Conservation (phyloP, 2,888 invertebrate genomes). For the Acleris literana region DNA sequence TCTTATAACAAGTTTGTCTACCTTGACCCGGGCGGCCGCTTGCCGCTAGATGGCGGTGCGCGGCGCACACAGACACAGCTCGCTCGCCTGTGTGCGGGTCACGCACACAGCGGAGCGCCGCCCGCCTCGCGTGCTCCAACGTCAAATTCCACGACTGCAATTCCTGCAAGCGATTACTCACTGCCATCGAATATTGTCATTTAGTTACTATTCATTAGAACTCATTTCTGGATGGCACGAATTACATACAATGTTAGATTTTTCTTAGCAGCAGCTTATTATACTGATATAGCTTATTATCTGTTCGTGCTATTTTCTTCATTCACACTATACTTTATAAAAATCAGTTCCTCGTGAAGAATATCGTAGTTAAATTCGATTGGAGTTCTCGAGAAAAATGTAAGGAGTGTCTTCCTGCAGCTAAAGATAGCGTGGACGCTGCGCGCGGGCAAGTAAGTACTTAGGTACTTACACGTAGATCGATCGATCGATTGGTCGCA, state of each 20-base stretch:
- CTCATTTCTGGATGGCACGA: slow-evolving; percentile 36
- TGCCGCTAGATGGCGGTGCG: slow-evolving; percentile 71
- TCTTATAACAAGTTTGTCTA: slow-evolving; percentile 74
- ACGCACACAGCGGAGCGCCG: slow-evolving; percentile 55
- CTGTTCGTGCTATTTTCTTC: no score
- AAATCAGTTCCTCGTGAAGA: no score
- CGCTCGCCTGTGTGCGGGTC: slow-evolving; percentile 38
- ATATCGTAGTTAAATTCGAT: no score
- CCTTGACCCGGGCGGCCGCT: slow-evolving; percentile 69
- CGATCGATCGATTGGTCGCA: slow-evolving; percentile 32
- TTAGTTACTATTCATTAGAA: slow-evolving; percentile 3
- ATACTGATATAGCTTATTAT: no score
- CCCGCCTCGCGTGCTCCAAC: slow-evolving; percentile 23
- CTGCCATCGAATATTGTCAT: slow-evolving; percentile 9
- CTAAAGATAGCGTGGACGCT: background rate
- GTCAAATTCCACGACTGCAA: slow-evolving; percentile 35
- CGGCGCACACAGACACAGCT: slow-evolving; percentile 54
- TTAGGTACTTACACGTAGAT: background rate
- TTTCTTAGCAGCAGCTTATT: no score
- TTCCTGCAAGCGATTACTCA: slow-evolving; percentile 27
- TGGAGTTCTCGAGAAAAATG: background rate
- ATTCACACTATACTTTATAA: no score
- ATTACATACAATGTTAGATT: slow-evolving; percentile 33
- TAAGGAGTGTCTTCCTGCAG: background rate
- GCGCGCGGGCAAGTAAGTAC: background rate